Evolutionary conservation across 2,888 invertebrate genomes (phyloP).

Genomic region (Aproaerema taeniolella): DNA sequence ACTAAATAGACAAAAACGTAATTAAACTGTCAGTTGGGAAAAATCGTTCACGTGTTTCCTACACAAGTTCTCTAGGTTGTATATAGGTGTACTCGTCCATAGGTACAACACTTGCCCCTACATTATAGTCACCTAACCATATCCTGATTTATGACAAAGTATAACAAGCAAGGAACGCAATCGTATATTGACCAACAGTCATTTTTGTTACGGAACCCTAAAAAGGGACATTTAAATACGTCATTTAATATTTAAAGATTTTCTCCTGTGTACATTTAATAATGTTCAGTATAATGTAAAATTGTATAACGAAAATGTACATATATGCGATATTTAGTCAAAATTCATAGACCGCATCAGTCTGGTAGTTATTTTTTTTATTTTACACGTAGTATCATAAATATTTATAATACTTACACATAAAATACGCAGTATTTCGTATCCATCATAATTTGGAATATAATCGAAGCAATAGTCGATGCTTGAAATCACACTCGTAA

Average conservation of each 20-base stretch:
- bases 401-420: conserved; percentile 20
- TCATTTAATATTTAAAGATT: background rate
- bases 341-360: conserved; percentile 36
- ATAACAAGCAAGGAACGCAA: background rate
- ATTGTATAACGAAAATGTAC: conserved; percentile 1
- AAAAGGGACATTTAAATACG: background rate
- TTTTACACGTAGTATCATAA: no score
- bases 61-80: no score
- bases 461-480: background rate
- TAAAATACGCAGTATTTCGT: conserved; percentile 22
- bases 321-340: conserved; percentile 10
- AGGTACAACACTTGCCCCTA: no score
- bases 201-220: conserved; percentile 1
- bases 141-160: no score
- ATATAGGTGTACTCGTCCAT: no score
- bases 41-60: no score
- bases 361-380: conserved; percentile 32
- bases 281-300: conserved; percentile 4
- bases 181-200: background rate
- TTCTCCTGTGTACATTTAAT: background rate
- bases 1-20: no score
- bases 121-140: no score
- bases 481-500: no score
- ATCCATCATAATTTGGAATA: conserved; percentile 20
- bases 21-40: no score